Percentiles rank a stretch among this genome's conserved stretches.
Conservation (phyloP, 1,140 invertebrate species). For the Agraylea sexmaculata region DNA sequence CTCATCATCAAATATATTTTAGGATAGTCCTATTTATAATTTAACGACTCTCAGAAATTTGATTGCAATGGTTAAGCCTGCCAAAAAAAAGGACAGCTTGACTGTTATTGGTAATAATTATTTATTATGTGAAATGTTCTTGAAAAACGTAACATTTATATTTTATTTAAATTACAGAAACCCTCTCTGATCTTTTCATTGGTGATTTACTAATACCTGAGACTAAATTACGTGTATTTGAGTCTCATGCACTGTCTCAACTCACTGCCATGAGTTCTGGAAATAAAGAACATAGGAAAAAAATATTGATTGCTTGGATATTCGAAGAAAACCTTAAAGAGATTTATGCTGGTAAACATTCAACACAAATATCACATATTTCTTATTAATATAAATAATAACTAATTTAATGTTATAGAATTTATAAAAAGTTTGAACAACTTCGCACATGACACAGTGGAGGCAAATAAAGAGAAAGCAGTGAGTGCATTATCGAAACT, state of each 20-base stretch:
- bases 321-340: conserved; percentile 78
- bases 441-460: conserved; percentile 40
- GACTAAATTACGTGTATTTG: conserved; percentile 60
- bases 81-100: conserved; percentile 64
- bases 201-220: conserved; percentile 61
- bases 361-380: no score
- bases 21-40: conserved; percentile 77
- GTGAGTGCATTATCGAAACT: conserved; percentile 68
- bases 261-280: conserved; percentile 39
- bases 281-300: conserved; percentile 41
- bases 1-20: conserved; percentile 26
- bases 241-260: conserved; percentile 49
- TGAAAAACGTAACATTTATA: conserved; percentile 5
- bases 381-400: no score
- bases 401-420: conserved; percentile 20
- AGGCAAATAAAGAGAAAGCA: conserved; percentile 71
- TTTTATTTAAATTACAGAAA: conserved; percentile 35
- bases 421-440: conserved; percentile 35
- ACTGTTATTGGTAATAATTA: conserved; percentile 44
- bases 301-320: conserved; percentile 51
- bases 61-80: conserved; percentile 66
- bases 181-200: conserved; percentile 66
- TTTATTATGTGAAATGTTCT: conserved; percentile 6
- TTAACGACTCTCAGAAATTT: conserved; percentile 57
- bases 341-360: conserved; percentile 51